Percentiles rank a stretch among this genome's conserved stretches.
phyloP scores from a whole-genome alignment of 1,140 invertebrate genomes.

The Galleria mellonella region DNA sequence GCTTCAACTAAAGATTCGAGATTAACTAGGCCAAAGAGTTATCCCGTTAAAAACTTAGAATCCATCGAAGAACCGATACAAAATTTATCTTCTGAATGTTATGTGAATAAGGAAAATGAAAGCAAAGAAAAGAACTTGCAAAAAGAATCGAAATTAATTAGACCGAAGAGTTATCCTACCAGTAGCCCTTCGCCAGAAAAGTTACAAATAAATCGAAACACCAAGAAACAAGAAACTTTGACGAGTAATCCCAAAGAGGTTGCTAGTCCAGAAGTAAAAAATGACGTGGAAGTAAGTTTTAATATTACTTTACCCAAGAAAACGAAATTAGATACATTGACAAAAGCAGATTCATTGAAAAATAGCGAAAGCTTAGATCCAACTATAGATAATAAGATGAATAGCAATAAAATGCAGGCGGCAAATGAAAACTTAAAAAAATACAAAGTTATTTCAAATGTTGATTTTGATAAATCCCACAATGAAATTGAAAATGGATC shows the following conservation, averaged over 20 bases:
- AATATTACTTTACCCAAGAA: constrained; percentile 67
- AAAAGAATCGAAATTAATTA: constrained; percentile 76
- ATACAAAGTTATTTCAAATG: constrained; percentile 48
- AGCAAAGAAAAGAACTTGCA: constrained; percentile 34
- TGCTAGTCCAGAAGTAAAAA: constrained; percentile 31
- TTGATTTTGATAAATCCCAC: constrained; percentile 23
- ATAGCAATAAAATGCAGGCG: constrained; percentile 41
- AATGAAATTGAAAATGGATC: constrained; percentile 22
- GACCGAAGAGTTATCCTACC: constrained; percentile 77
- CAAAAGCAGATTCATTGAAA: constrained; percentile 14
- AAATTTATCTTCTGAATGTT: constrained; percentile 16
- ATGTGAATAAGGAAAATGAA: constrained; percentile 33
- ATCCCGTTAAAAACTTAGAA: constrained; percentile 58
- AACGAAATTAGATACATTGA: no score
- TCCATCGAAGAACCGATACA: constrained; percentile 40
- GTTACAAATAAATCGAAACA: constrained; percentile 36
- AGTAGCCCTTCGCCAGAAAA: constrained; percentile 65
- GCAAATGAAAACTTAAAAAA: constrained; percentile 59
- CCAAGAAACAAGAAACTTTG: constrained; percentile 32
- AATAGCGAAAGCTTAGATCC: constrained; percentile 19
- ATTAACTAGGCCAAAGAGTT: constrained; percentile 63
- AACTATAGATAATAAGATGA: constrained; percentile 35
- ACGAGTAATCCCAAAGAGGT: constrained; percentile 16
- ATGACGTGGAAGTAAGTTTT: constrained; percentile 68
- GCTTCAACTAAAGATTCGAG: constrained; percentile 39